Percentiles rank a stretch among this genome's conserved stretches.
Conservation (phyloP, 1,140 invertebrate species). For the Rhizoglyphus robini region DNA sequence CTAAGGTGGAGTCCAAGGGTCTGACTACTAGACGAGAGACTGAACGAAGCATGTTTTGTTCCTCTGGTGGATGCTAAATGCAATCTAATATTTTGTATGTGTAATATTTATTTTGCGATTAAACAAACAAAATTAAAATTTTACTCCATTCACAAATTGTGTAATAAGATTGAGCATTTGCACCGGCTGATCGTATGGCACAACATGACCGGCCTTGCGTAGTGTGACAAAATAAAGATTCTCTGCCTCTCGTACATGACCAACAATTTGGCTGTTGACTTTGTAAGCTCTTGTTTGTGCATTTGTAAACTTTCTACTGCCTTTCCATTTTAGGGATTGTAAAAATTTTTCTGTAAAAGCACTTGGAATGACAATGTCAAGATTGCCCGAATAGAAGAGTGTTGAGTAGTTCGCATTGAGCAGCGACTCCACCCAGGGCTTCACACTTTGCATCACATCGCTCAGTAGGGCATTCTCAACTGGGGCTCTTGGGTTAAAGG, state of each 20-base stretch:
- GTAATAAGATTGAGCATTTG: no score
- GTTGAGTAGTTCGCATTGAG: constrained; percentile 38
- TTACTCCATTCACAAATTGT: no score
- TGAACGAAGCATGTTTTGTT: no score
- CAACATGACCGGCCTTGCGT: constrained; percentile 66
- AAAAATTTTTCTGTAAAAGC: constrained; percentile 58
- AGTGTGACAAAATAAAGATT: constrained; percentile 62
- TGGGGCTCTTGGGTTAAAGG: constrained; percentile 42
- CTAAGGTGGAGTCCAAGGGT: no score
- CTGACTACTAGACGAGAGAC: no score
- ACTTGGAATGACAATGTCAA: constrained; percentile 73
- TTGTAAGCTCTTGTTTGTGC: constrained; percentile 51
- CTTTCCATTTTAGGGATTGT: constrained; percentile 47
- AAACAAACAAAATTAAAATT: no score
- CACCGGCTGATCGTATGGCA: constrained; percentile 67
- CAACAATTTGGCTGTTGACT: constrained; percentile 46
- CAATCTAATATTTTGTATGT: no score
- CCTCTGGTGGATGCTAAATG: no score
- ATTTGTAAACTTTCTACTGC: constrained; percentile 46
- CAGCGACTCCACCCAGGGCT: constrained; percentile 50
- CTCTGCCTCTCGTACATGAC: constrained; percentile 54
- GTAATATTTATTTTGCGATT: no score
- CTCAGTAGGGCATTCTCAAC: constrained; percentile 52
- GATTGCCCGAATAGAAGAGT: constrained; percentile 54
- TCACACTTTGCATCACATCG: constrained; percentile 69